These are phyloP conservation scores for Vicugna pacos DNA, from an alignment of 2,113 vertebrate species.

Conservation along the genomic window DNA sequence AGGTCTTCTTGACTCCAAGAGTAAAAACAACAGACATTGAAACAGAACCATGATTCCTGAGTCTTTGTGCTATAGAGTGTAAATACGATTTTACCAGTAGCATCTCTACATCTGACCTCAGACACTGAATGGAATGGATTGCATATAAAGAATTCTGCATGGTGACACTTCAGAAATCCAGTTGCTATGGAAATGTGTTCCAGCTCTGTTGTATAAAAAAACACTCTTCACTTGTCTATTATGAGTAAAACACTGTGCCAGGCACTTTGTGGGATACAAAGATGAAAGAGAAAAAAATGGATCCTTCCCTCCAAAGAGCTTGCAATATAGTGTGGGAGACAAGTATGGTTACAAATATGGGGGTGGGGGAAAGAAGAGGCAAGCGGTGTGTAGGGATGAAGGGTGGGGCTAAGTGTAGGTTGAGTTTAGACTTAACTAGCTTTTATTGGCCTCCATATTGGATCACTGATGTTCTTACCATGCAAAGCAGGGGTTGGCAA, in stretches of 20 bases:
- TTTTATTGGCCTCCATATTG: background rate
- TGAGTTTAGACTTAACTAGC: background rate
- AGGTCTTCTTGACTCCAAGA: conserved; percentile 6
- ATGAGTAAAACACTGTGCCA: conserved; percentile 51
- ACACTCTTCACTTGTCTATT: conserved; percentile 39
- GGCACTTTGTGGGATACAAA: conserved; percentile 36
- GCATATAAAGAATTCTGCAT: conserved; percentile 41
- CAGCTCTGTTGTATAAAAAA: conserved; percentile 53
- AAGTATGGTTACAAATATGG: background rate
- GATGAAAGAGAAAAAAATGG: background rate
- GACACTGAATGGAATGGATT: conserved; percentile 26
- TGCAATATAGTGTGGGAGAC: background rate
- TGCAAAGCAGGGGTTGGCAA: background rate
- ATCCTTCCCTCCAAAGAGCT: conserved; percentile 18
- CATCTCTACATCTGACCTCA: conserved; percentile 38
- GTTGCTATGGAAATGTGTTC: conserved; percentile 72
- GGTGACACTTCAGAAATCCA: conserved; percentile 36
- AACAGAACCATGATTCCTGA: background rate
- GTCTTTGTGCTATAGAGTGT: background rate
- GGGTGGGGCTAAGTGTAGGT: background rate
- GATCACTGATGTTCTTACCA: background rate
- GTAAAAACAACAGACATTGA: conserved; percentile 24
- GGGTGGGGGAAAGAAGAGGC: background rate
- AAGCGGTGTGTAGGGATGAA: background rate
- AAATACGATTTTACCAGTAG: conserved; percentile 40